Conservation (phyloP, 2,888 invertebrate species). For the Orthosia gracilis region DNA sequence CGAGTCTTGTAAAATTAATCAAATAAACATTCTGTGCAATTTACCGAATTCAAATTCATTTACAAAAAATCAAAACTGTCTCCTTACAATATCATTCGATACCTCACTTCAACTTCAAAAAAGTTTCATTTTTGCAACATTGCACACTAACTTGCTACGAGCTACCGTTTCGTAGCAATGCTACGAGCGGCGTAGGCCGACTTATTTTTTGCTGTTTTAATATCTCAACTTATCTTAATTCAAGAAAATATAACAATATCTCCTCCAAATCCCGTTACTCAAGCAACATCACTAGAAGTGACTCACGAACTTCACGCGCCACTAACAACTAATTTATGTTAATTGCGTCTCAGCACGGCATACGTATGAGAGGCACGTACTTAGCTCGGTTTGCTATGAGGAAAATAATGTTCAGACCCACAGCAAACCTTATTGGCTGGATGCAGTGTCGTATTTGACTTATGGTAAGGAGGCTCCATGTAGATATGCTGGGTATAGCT, state of each 20-base stretch:
- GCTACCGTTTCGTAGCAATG: slow-evolving; percentile 27
- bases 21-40: too few relatives aligned
- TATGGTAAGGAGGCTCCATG: slow-evolving; percentile 37
- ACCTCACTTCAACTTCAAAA: not conserved
- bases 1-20: too few relatives aligned
- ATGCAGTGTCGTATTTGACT: slow-evolving; percentile 50
- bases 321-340: slow-evolving; percentile 89
- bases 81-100: too few relatives aligned
- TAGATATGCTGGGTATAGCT: slow-evolving; percentile 19
- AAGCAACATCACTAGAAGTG: slow-evolving; percentile 68
- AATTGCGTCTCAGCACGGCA: slow-evolving; percentile 80
- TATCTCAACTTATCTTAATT: not conserved
- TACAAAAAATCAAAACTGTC: too few relatives aligned
- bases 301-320: slow-evolving; percentile 89
- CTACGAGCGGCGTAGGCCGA: slow-evolving; percentile 32
- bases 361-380: slow-evolving; percentile 86
- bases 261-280: slow-evolving; percentile 27
- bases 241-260: not conserved
- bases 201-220: not conserved
- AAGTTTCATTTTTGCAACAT: not conserved
- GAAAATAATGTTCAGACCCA: slow-evolving; percentile 69
- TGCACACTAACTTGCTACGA: slow-evolving; percentile 13
- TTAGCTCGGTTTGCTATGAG: slow-evolving; percentile 76
- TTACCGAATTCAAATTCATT: too few relatives aligned
- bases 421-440: slow-evolving; percentile 63